phyloP scores from a whole-genome alignment of 2,888 invertebrate species.

The Teleogryllus oceanicus region DNA sequence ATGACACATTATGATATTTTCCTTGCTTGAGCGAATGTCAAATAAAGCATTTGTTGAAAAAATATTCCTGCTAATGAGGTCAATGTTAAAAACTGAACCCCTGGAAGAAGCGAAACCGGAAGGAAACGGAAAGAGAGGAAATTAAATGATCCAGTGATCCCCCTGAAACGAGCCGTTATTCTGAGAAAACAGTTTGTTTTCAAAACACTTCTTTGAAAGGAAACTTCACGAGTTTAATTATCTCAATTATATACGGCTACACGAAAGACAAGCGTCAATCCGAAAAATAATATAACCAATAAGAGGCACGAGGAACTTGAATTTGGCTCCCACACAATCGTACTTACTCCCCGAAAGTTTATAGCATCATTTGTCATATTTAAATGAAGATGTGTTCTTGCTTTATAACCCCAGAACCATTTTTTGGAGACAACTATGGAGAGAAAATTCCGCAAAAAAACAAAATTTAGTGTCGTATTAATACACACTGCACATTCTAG shows the following conservation, averaged over 20 bases:
- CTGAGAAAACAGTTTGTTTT: too few relatives aligned
- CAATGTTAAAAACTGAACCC: too few relatives aligned
- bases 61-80: too few relatives aligned
- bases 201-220: neutral
- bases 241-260: neutral
- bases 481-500: neutral
- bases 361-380: neutral
- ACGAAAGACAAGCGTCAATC: neutral
- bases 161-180: too few relatives aligned
- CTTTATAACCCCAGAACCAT: neutral
- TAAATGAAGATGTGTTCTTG: neutral
- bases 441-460: neutral
- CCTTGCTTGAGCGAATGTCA: too few relatives aligned
- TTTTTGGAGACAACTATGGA: neutral
- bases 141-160: too few relatives aligned
- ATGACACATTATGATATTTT: too few relatives aligned
- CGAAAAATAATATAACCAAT: neutral
- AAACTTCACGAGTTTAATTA: neutral
- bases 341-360: neutral
- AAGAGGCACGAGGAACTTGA: too few relatives aligned
- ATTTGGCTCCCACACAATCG: slow-evolving; percentile 4
- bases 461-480: neutral
- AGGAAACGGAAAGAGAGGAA: too few relatives aligned
- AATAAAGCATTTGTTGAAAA: too few relatives aligned
- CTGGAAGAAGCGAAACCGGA: too few relatives aligned